These are phyloP conservation scores for Brachionus koreanus DNA, from an alignment of 1,140 invertebrate species.

Conservation along the genomic window DNA sequence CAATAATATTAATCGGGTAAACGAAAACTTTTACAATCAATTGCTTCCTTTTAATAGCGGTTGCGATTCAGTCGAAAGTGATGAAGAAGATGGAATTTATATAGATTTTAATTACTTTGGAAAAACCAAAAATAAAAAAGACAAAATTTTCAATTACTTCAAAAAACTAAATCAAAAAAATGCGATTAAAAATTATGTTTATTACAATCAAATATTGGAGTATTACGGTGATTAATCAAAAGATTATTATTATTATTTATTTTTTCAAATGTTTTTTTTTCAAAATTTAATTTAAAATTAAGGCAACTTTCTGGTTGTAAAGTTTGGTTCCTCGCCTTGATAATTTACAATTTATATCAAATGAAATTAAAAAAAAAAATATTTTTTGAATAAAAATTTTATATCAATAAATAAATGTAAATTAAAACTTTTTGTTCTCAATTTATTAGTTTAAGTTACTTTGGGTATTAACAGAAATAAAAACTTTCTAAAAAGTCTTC, in stretches of 20 bases:
- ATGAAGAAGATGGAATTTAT: slow-evolving; percentile 10
- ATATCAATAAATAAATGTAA: not conserved
- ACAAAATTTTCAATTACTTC: slow-evolving; percentile 26
- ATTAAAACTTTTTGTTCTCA: not conserved
- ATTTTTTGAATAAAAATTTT: not conserved
- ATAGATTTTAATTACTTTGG: not conserved
- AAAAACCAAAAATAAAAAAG: slow-evolving; percentile 28
- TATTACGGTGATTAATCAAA: slow-evolving; percentile 23
- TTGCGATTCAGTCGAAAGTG: slow-evolving; percentile 20
- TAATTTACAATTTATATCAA: not conserved
- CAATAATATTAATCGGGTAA: not conserved
- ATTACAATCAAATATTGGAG: slow-evolving; percentile 23
- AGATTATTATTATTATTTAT: not conserved
- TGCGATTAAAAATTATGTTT: slow-evolving; percentile 31
- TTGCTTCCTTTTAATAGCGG: not conserved
- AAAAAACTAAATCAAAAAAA: slow-evolving; percentile 25
- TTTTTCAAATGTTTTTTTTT: not conserved
- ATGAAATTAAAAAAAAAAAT: not conserved
- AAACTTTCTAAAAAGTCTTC: not conserved
- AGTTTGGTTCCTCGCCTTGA: not conserved
- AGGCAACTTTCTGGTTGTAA: not conserved
- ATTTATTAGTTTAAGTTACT: no score
- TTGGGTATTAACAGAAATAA: no score
- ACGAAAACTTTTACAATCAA: slow-evolving; percentile 18
- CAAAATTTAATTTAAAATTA: not conserved